Percentiles rank a stretch among this genome's conserved stretches.
Conservation (phyloP, 2,797 vertebrate genomes). For the Chromobotia macracanthus region DNA sequence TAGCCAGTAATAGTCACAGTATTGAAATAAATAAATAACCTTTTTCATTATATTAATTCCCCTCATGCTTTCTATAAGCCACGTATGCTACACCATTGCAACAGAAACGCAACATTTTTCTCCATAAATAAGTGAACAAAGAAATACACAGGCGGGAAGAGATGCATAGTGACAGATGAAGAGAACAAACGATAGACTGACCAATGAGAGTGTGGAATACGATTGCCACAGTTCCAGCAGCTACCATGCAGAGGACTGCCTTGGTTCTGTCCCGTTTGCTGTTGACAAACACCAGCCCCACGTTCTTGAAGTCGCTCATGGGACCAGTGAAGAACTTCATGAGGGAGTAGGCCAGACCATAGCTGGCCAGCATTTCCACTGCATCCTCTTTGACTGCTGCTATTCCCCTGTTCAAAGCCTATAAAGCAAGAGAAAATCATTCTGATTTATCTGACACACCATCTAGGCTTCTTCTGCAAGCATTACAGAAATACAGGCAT, state of each 20-base stretch:
- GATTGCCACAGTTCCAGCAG: constrained; percentile 90
- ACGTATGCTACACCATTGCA: neutral
- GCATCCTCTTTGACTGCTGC: constrained; percentile 95
- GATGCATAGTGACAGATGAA: neutral
- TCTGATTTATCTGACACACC: neutral
- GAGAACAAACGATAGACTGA: constrained; percentile 56
- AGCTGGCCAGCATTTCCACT: constrained; percentile 98
- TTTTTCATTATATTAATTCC: no score
- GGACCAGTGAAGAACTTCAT: constrained; percentile 99
- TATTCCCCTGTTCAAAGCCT: constrained; percentile 98
- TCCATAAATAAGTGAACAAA: neutral
- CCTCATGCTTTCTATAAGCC: neutral
- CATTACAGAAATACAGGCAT: neutral
- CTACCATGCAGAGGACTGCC: constrained; percentile 95
- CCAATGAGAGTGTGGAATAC: constrained; percentile 93
- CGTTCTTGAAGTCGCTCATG: constrained; percentile 99
- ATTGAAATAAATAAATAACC: neutral
- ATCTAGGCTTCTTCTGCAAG: neutral
- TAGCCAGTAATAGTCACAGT: neutral
- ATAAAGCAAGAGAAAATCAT: constrained; percentile 47
- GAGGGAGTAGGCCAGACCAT: constrained; percentile 95
- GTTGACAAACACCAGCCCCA: constrained; percentile 98
- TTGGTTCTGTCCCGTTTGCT: constrained; percentile 94
- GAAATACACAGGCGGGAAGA: neutral
- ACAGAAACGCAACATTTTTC: neutral